Percentiles rank a stretch among this genome's conserved stretches.
phyloP scores from a whole-genome alignment of 2,888 invertebrate genomes.

The Aethes cnicana region DNA sequence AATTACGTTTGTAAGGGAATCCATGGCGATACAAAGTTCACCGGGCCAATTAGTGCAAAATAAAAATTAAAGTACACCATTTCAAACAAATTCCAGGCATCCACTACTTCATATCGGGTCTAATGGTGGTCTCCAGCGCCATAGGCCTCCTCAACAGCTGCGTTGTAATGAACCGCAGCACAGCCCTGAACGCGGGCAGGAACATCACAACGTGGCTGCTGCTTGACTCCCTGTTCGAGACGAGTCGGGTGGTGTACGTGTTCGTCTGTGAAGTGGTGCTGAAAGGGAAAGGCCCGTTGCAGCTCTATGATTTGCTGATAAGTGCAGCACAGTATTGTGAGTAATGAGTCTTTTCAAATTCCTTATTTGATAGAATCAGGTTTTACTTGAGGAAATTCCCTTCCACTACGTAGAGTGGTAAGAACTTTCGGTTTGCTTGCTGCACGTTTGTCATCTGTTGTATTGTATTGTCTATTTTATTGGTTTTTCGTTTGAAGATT shows the following conservation, averaged over 20 bases:
- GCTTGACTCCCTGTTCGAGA: slow-evolving; percentile 72
- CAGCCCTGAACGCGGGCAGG: slow-evolving; percentile 50
- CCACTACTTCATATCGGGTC: slow-evolving; percentile 65
- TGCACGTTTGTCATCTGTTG: too few species aligned
- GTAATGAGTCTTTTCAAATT: too few species aligned
- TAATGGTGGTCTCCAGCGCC: slow-evolving; percentile 60
- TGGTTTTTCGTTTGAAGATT: too few species aligned
- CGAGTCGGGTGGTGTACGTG: slow-evolving; percentile 66
- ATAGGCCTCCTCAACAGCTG: slow-evolving; percentile 71
- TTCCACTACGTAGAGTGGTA: too few species aligned
- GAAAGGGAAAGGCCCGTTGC: slow-evolving; percentile 58
- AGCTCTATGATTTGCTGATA: slow-evolving; percentile 63
- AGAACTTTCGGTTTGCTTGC: too few species aligned
- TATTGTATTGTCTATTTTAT: too few species aligned
- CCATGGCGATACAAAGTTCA: too few species aligned
- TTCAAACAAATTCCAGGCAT: slow-evolving; percentile 53
- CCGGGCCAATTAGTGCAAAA: too few species aligned
- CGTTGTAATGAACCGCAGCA: slow-evolving; percentile 60
- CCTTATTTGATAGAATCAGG: too few species aligned
- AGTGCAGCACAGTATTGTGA: slow-evolving; percentile 70
- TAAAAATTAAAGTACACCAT: not conserved
- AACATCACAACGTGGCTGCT: slow-evolving; percentile 70
- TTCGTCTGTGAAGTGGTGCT: slow-evolving; percentile 66
- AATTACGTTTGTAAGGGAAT: too few species aligned
- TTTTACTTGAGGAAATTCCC: too few species aligned